Evolutionary conservation across 2,888 invertebrate genomes (phyloP).

Genomic region (Lasius platythorax): DNA sequence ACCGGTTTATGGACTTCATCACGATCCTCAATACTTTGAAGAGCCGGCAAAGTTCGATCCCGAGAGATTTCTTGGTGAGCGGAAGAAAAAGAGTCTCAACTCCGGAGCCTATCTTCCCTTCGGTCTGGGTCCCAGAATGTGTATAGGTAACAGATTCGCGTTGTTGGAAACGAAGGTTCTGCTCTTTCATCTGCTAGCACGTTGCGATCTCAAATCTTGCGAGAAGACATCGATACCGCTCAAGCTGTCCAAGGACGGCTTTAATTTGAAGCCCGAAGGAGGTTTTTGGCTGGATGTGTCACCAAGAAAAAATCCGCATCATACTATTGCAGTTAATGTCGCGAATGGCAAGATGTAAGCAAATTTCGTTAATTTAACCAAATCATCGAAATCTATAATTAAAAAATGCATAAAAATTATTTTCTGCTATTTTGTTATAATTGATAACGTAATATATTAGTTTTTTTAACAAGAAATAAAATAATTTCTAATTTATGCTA

Average conservation of each 20-base stretch:
- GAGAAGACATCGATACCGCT: slow-evolving; percentile 72
- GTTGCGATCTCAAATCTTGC: slow-evolving; percentile 68
- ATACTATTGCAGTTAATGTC: too few relatives aligned
- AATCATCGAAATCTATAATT: too few relatives aligned
- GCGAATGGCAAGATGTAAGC: too few relatives aligned
- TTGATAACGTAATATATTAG: too few relatives aligned
- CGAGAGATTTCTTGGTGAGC: slow-evolving; percentile 80
- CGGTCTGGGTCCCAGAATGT: slow-evolving; percentile 83
- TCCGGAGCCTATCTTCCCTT: slow-evolving; percentile 82
- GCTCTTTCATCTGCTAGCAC: slow-evolving; percentile 72
- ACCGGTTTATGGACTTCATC: slow-evolving; percentile 82
- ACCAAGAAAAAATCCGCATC: slow-evolving; percentile 39
- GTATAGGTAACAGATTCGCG: slow-evolving; percentile 81
- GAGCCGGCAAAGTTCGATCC: slow-evolving; percentile 85
- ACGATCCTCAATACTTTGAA: slow-evolving; percentile 81
- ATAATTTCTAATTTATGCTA: too few relatives aligned
- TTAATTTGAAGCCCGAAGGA: slow-evolving; percentile 65
- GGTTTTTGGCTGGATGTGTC: slow-evolving; percentile 76
- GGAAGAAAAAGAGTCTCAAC: slow-evolving; percentile 72
- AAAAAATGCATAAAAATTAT: too few relatives aligned
- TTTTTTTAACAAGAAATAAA: too few relatives aligned
- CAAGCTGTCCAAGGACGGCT: slow-evolving; percentile 57
- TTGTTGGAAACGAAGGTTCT: slow-evolving; percentile 73
- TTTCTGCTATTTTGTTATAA: too few relatives aligned
- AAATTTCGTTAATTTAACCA: too few relatives aligned